Evolutionary conservation across 2,797 vertebrate species (phyloP), one percentile per base, ranked within the genome.

Genomic region (Pseudocheirus occidentalis): DNA sequence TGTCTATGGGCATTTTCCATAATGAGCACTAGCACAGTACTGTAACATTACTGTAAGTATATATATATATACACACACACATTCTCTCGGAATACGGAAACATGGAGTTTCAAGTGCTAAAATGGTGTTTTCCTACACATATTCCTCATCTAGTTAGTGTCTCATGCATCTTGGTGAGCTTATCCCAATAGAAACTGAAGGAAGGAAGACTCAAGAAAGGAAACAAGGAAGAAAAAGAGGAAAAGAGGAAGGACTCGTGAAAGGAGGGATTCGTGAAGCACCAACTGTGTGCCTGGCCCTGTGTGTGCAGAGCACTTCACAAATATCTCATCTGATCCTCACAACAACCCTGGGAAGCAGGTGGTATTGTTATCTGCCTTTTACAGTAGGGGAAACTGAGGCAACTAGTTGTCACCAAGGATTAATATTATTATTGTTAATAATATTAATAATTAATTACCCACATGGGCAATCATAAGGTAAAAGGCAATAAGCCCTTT

Each of bases 401-500:
- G 31, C 31, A 62, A 13, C 13, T 62, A 62, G 13, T 62, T 62
- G 31, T 34, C 59, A 34, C 59, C 34, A 94, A 94, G 31, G 62
- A 95, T 90, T 92, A 95, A 94, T 34, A 73, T 90, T 24, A 28
- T n/a, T n/a, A n/a, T n/a, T n/a, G 56, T n/a, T 53, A 52, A 52
- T 52, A 52, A 52, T 52, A 52, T 52, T 52, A 52, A 52, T 89
- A 57, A 91, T 93, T 91, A 93, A n/a, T 90, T 94, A 95, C 46
- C 11, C 34, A 3, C 29, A 34, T 31, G 92, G 81, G 53, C 52
- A 94, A 62, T 93, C 11, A 94, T 93, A 21, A 91, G 31, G 13
- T 94, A 59, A 96, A 96, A 93, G 53, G 11, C 0, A 93, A 55
- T 62, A 94, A 97, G 91, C 1, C 18, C 46, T 87, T 94, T 56